Conservation (phyloP, 2,797 vertebrate genomes). For the Agapornis canus region DNA sequence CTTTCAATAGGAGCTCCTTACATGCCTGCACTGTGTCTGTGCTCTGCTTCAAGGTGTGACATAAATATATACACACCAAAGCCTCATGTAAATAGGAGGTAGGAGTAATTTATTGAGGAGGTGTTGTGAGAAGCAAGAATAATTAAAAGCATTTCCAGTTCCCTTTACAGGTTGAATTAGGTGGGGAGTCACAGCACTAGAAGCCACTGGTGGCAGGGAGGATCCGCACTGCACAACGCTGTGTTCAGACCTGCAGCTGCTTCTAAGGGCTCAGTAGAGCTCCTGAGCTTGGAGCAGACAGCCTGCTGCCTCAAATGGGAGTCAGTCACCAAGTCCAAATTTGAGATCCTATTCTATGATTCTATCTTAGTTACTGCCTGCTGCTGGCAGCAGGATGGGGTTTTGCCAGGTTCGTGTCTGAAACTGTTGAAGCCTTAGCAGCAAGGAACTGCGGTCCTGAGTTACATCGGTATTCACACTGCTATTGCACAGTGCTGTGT, state of each 20-base stretch:
- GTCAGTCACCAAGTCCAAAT: neutral
- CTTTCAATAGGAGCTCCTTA: neutral
- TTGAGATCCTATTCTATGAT: neutral
- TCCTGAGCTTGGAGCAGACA: neutral
- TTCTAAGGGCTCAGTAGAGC: neutral
- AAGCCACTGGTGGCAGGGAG: neutral
- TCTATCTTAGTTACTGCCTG: neutral
- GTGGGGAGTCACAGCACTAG: neutral
- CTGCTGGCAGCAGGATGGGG: accelerated
- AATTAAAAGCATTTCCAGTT: neutral
- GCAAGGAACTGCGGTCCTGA: neutral
- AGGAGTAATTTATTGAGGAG: neutral
- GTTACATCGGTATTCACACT: neutral
- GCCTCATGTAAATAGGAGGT: neutral
- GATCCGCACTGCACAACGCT: accelerated
- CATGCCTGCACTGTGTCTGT: neutral
- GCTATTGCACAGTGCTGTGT: neutral
- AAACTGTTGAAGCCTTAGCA: neutral
- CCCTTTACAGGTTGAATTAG: neutral
- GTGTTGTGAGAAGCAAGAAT: neutral
- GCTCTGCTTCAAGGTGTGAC: neutral
- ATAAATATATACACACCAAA: neutral
- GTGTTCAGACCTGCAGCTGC: neutral
- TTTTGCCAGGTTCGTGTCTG: neutral
- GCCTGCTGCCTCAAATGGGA: neutral